Percentiles rank a stretch among this genome's conserved stretches.
phyloP scores from a whole-genome alignment of 2,113 vertebrate genomes.

The Oreamnos americanus region DNA sequence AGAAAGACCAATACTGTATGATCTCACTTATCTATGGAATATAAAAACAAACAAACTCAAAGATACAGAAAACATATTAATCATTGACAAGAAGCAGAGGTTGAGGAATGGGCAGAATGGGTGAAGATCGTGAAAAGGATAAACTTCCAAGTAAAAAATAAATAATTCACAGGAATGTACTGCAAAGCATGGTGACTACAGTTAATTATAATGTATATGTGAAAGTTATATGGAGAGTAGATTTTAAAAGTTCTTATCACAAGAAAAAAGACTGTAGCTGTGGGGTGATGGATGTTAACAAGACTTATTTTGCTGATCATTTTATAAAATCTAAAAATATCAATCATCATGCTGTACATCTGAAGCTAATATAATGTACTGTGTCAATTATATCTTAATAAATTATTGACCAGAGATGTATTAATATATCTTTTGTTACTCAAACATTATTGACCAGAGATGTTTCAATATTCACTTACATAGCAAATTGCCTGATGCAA shows the following conservation, averaged over 20 bases:
- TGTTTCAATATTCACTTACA: not conserved
- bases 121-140: not conserved
- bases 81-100: not conserved
- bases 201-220: not conserved
- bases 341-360: not conserved
- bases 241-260: not conserved
- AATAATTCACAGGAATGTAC: not conserved
- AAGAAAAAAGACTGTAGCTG: not conserved
- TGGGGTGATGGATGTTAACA: not conserved
- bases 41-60: not conserved
- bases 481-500: not conserved
- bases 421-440: not conserved
- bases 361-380: not conserved
- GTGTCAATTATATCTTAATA: not conserved
- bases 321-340: not conserved
- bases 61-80: not conserved
- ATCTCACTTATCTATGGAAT: not conserved
- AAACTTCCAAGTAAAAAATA: not conserved
- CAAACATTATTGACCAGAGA: not conserved
- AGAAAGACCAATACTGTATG: not conserved
- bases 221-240: not conserved
- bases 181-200: not conserved
- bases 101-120: not conserved
- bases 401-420: not conserved
- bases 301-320: not conserved